phyloP scores from a whole-genome alignment of 2,113 vertebrate genomes.

The Mastomys coucha region DNA sequence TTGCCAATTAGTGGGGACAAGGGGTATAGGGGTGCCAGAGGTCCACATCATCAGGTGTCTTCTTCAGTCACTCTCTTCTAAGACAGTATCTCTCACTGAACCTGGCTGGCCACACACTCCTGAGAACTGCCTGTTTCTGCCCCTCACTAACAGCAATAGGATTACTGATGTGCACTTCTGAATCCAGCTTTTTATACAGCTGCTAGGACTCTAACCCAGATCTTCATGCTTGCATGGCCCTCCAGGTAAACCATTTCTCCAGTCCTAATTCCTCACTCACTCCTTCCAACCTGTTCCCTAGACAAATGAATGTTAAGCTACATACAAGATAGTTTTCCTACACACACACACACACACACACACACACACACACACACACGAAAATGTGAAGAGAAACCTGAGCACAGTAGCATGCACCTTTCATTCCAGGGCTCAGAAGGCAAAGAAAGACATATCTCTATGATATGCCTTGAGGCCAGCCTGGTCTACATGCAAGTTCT shows the following conservation, averaged over 20 bases:
- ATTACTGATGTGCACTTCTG: background rate
- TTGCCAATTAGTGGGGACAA: background rate
- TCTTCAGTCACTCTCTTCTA: background rate
- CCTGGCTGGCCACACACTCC: background rate
- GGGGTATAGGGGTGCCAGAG: too few species aligned
- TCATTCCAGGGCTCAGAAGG: background rate
- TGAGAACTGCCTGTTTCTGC: background rate
- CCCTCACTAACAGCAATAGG: background rate
- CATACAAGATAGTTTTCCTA: background rate
- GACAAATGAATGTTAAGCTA: conserved; percentile 33
- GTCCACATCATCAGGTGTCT: background rate
- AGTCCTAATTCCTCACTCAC: background rate
- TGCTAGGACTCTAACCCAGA: background rate
- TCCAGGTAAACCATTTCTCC: background rate
- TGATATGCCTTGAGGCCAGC: background rate
- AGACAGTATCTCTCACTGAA: background rate
- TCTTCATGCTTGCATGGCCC: background rate
- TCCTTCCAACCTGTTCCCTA: background rate
- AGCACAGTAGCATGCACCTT: background rate
- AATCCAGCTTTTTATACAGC: background rate
- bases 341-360: background rate
- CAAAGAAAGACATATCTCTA: background rate
- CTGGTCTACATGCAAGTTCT: background rate
- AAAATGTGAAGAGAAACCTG: background rate
- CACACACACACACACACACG: background rate